A percentile compares a stretch with the other conserved stretches of the same genome.
Conservation (phyloP, 2,888 invertebrate species). For the Chrysina gloriosa region DNA sequence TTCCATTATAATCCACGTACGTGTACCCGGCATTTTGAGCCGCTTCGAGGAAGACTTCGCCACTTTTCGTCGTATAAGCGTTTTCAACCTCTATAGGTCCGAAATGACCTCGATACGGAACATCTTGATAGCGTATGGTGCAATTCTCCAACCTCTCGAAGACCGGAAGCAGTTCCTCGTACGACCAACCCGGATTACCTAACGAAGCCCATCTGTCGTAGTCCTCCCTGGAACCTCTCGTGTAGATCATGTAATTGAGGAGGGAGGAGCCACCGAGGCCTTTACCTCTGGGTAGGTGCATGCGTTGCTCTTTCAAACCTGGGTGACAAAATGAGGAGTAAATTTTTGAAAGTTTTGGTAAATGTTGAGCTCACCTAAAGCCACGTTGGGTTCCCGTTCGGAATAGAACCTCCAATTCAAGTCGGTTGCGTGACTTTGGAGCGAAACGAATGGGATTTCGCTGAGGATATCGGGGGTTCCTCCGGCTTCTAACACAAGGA, state of each 20-base stretch:
- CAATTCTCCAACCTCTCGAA: conserved; percentile 75
- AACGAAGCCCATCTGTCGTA: conserved; percentile 87
- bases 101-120: conserved; percentile 60
- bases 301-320: conserved; percentile 58
- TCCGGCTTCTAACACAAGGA: conserved; percentile 76
- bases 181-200: conserved; percentile 91
- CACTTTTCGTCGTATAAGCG: conserved; percentile 61
- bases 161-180: conserved; percentile 82
- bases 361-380: too few relatives aligned
- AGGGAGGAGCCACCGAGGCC: conserved; percentile 89
- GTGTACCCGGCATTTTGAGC: conserved; percentile 68
- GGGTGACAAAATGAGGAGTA: not conserved
- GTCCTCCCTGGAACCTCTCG: conserved; percentile 87
- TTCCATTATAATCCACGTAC: conserved; percentile 60
- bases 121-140: conserved; percentile 57
- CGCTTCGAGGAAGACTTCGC: conserved; percentile 70
- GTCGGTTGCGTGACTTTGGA: conserved; percentile 68
- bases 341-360: too few relatives aligned
- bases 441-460: conserved; percentile 67
- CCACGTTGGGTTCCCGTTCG: too few relatives aligned
- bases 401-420: conserved; percentile 72
- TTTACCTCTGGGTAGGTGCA: conserved; percentile 87
- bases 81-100: conserved; percentile 63
- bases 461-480: conserved; percentile 66
- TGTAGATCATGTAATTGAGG: conserved; percentile 91